Percentiles rank a stretch among this genome's conserved stretches.
Evolutionary conservation across 1,140 invertebrate genomes (phyloP).

Genomic region (Brachionus rubens): DNA sequence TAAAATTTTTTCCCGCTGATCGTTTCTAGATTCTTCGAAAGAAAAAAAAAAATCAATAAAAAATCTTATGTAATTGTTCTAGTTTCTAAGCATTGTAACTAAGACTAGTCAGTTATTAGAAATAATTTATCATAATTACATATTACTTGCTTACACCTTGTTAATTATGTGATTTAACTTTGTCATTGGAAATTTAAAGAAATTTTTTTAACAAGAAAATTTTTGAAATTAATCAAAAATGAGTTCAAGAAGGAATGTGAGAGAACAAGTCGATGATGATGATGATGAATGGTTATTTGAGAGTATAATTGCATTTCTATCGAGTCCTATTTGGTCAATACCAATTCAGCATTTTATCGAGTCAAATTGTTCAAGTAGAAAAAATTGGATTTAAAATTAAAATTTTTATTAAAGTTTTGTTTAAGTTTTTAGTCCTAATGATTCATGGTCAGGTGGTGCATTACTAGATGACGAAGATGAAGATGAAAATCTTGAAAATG

Average conservation of each 20-base stretch:
- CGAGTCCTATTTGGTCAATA: conserved; percentile 28
- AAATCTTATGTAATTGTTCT: too few relatives aligned
- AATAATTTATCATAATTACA: too few relatives aligned
- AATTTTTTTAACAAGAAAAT: not conserved
- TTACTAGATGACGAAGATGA: not conserved
- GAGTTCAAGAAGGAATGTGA: too few relatives aligned
- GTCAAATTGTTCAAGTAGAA: conserved; percentile 2
- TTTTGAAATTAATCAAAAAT: not conserved
- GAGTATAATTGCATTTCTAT: not conserved
- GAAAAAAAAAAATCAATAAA: too few relatives aligned
- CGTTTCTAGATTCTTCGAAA: too few relatives aligned
- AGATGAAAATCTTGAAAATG: conserved; percentile 28
- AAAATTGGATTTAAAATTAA: not conserved
- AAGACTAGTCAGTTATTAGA: too few relatives aligned
- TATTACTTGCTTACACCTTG: too few relatives aligned
- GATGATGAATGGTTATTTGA: conserved; percentile 36
- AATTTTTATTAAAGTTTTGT: not conserved
- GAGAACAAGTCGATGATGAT: too few relatives aligned
- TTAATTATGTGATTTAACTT: too few relatives aligned
- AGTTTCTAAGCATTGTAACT: too few relatives aligned
- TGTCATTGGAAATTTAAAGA: too few relatives aligned
- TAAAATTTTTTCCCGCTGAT: too few relatives aligned
- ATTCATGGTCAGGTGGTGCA: not conserved
- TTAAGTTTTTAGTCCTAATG: conserved; percentile 16
- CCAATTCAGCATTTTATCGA: conserved; percentile 16